phyloP scores from a whole-genome alignment of 2,888 invertebrate genomes.

The Acanthosoma haemorrhoidale region DNA sequence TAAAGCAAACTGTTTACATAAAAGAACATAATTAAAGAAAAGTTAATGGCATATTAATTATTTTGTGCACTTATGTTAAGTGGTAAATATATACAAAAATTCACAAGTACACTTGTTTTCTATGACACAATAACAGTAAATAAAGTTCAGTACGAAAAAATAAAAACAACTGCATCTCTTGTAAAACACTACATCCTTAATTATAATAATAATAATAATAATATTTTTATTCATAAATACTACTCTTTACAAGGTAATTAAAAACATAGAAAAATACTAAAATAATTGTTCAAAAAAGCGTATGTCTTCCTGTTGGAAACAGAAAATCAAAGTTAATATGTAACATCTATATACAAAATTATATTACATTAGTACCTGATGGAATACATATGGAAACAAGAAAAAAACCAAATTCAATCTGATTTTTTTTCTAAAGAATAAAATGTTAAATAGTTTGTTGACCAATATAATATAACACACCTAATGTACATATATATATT shows the following conservation, averaged over 20 bases:
- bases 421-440: too few species aligned
- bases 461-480: conserved; percentile 21
- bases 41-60: not conserved
- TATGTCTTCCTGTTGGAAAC: conserved; percentile 26
- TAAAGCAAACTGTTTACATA: not conserved
- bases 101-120: conserved; percentile 20
- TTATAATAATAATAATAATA: conserved; percentile 11
- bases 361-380: conserved; percentile 34
- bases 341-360: conserved; percentile 39
- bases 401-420: not conserved
- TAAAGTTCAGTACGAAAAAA: not conserved
- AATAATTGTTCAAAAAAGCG: conserved; percentile 35
- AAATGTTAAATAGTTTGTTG: too few species aligned
- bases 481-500: conserved; percentile 18
- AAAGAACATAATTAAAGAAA: not conserved
- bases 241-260: conserved; percentile 26
- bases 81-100: conserved; percentile 29
- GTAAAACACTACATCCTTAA: conserved; percentile 26
- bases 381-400: conserved; percentile 12
- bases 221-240: conserved; percentile 8
- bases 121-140: not conserved
- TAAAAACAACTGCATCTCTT: not conserved
- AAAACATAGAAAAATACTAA: conserved; percentile 34
- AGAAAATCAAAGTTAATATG: conserved; percentile 37
- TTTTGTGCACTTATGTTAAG: not conserved